Conservation (phyloP, 2,888 invertebrate species). For the Acleris emargana region DNA sequence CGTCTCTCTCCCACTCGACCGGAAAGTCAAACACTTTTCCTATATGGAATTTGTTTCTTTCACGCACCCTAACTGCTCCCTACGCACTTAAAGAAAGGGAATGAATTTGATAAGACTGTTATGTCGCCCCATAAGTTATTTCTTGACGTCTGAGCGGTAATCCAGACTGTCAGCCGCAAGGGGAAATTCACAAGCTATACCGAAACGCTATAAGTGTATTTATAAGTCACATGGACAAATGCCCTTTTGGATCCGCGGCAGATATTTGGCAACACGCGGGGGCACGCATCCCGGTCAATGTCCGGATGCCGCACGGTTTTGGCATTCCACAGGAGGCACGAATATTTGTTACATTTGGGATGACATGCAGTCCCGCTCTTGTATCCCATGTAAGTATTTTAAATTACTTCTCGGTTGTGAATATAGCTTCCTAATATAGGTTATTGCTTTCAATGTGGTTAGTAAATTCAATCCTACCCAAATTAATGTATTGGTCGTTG, state of each 20-base stretch:
- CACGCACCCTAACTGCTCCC: background rate
- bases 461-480: no score
- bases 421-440: no score
- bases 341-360: slow-evolving; percentile 6
- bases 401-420: no score
- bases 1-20: background rate
- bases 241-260: background rate
- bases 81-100: slow-evolving; percentile 15
- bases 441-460: no score
- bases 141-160: slow-evolving; percentile 24
- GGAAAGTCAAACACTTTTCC: no score
- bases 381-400: no score
- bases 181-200: slow-evolving; percentile 11
- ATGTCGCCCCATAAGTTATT: slow-evolving; percentile 23
- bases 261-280: slow-evolving; percentile 14
- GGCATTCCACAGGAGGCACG: slow-evolving; percentile 10
- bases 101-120: slow-evolving; percentile 34
- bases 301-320: slow-evolving; percentile 14
- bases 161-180: slow-evolving; percentile 26
- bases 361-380: no score
- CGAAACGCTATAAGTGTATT: background rate
- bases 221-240: background rate
- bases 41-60: background rate
- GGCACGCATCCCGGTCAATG: slow-evolving; percentile 25
- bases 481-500: no score